phyloP scores from a whole-genome alignment of 1,140 invertebrate species.

The Drosophila mojavensis region DNA sequence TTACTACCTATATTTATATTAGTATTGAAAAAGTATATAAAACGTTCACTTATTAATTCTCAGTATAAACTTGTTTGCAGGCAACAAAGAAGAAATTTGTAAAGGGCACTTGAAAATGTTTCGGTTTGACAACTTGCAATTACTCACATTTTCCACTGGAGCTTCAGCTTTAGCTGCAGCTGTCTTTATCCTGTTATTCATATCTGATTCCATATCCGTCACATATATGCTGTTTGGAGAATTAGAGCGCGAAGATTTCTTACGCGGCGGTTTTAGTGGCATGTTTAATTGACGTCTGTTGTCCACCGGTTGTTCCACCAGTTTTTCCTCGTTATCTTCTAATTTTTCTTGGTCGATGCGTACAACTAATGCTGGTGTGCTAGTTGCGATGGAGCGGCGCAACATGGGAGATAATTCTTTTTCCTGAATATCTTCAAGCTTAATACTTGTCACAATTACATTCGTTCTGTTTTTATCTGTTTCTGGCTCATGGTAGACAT shows the following conservation, averaged over 20 bases:
- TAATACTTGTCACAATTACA: slow-evolving; percentile 41
- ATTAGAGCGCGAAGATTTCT: slow-evolving; percentile 73
- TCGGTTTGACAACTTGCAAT: slow-evolving; percentile 14
- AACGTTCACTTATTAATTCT: too few species aligned
- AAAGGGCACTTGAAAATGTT: neutral
- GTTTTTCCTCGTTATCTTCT: neutral
- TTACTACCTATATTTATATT: too few species aligned
- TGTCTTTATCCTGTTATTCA: slow-evolving; percentile 4
- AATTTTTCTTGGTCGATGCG: slow-evolving; percentile 54
- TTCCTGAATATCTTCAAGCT: slow-evolving; percentile 59
- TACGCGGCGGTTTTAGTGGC: slow-evolving; percentile 74
- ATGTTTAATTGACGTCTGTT: slow-evolving; percentile 51
- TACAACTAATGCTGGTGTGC: slow-evolving; percentile 73
- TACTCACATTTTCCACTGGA: slow-evolving; percentile 66
- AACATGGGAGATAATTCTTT: slow-evolving; percentile 19
- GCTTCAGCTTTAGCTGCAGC: neutral
- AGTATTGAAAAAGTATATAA: too few species aligned
- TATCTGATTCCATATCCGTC: slow-evolving; percentile 34
- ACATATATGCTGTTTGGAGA: slow-evolving; percentile 61
- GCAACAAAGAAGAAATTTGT: neutral
- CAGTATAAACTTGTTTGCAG: too few species aligned
- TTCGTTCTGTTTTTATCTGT: neutral
- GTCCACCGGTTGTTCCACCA: slow-evolving; percentile 26
- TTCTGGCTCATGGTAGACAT: slow-evolving; percentile 68
- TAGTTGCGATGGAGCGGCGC: slow-evolving; percentile 72